Evolutionary conservation across 2,113 vertebrate genomes (phyloP), one percentile per base, ranked within the genome.

Genomic region (Dicrurus megarhynchus): DNA sequence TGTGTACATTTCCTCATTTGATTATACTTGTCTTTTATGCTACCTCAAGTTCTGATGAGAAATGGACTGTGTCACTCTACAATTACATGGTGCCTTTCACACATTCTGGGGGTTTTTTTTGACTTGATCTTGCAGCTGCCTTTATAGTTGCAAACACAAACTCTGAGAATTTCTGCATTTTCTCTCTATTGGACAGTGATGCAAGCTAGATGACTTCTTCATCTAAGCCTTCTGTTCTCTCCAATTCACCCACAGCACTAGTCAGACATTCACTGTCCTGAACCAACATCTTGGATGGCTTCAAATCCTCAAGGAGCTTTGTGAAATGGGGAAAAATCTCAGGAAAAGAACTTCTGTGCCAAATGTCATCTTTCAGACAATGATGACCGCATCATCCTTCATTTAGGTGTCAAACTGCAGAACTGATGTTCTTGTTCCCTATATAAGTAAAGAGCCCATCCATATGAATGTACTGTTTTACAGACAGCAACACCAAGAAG

Each of bases 31-130:
- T 65, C 50, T 83, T 80, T 76, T 24, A 86, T 2, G 2, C 26
- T 42, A 23, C 16, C n/a, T 65, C 37, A 46, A 12, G 46, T 77
- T 61, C 41, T 41, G 14, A 69, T 61, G 17, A 89, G 32, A 88
- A 85, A 65, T 9, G 6, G 28, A 57, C 16, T 11, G 10, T 56
- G 6, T 53, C 22, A 87, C 30, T 76, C 13, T 64, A 39, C 16
- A 68, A 7, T 68, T 68, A 60, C 24, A 17, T 10, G 24, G 30
- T 39, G 20, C 18, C 19, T 70, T 81, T 73, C 30, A 47, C 7
- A 42, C 4, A 47, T 32, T 71, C 16, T 39, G 13, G 0, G 10
- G 6, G 0, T 0, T 3, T n/a, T 57, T 64, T 84, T 71, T 26
- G 0, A 64, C 17, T 26, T 3, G 0, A 57, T 39, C 22, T 37